Conservation (phyloP, 2,888 invertebrate species). For the Parnassius smintheus region DNA sequence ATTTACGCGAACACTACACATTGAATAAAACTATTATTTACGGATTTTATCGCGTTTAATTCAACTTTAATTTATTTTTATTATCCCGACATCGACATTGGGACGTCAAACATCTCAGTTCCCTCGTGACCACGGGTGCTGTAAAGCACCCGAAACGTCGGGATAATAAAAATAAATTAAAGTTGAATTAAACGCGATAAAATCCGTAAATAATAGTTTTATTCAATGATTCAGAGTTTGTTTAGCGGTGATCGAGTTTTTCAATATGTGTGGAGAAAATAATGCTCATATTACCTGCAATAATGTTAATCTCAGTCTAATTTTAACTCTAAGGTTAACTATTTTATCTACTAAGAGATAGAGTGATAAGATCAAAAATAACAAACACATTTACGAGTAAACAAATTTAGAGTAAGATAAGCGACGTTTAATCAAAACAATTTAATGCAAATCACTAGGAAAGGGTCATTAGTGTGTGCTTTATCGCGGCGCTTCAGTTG, state of each 20-base stretch:
- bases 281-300: neutral
- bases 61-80: no score
- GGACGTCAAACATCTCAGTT: no score
- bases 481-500: slow-evolving; percentile 11
- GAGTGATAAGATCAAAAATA: slow-evolving; percentile 18
- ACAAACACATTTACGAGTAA: slow-evolving; percentile 7
- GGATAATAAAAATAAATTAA: no score
- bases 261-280: neutral
- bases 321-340: neutral
- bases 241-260: neutral
- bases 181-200: no score
- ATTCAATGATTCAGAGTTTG: neutral
- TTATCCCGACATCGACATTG: no score
- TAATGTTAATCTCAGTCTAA: neutral
- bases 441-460: slow-evolving; percentile 12
- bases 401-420: slow-evolving; percentile 11
- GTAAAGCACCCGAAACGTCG: no score
- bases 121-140: no score
- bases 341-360: slow-evolving; percentile 11
- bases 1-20: no score
- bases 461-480: slow-evolving; percentile 15
- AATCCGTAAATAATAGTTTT: no score
- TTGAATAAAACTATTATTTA: no score
- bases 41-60: no score
- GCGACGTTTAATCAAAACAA: slow-evolving; percentile 1